Evolutionary conservation across 2,888 invertebrate species (phyloP), one percentile per base, ranked within the genome.

Genomic region (Eristalis arbustorum): DNA sequence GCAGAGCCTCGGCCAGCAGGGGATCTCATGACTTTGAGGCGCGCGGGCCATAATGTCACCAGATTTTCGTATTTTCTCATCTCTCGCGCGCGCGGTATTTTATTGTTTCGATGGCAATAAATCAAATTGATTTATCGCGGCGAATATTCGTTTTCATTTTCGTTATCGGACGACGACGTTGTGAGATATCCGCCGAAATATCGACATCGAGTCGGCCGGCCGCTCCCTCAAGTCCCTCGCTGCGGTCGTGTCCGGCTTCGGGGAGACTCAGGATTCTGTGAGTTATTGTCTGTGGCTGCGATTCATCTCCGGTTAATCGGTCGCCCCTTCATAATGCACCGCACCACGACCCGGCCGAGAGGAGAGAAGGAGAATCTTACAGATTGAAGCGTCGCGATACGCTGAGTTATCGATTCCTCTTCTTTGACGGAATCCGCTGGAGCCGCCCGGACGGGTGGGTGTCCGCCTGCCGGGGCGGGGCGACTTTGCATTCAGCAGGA

Each of bases 91-190:
- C 81, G 83, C 74, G 83, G 72, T 75, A 74, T 83, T 83, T 87
- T 83, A 87, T 87, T 87, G 87, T 87, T 87, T 79, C 87, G 83
- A 79, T 75, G 79, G 75, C 83, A 75, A 83, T 87, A 87, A 87
- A 87, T 87, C 87, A 87, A 87, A 75, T 87, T 87, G 87, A 87
- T 87, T 87, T 87, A 87, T 87, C 75, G 78, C 63, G 67, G 71
- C 83, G 87, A 87, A 87, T 87, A 87, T 83, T 83, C 83, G 83
- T 83, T 87, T 87, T 83, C 87, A 87, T 79, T 87, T 87, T 87
- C 83, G 87, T 78, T 87, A 83, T 83, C 78, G 83, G 75, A 72
- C 66, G 64, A 49, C 74, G 76, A 81, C 75, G 87, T 87, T 87
- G 83, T 83, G 87, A 83, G 83, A 87, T 83, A 87, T 87, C 78